phyloP scores from a whole-genome alignment of 2,797 vertebrate species.

The Chromobotia macracanthus region DNA sequence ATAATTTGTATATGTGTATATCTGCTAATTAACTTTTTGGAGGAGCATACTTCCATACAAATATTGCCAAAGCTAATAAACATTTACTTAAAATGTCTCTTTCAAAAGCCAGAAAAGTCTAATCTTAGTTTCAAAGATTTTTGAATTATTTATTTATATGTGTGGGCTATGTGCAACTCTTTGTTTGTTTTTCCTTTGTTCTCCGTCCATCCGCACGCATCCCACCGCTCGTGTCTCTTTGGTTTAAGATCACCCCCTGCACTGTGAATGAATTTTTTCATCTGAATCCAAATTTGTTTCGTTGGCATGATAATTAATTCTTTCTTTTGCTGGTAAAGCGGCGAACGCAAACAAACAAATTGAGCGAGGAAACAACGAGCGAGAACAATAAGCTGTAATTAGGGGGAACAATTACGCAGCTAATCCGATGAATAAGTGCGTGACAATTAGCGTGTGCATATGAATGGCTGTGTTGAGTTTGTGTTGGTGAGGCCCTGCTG shows the following conservation, averaged over 20 bases:
- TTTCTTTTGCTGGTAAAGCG: constrained; percentile 62
- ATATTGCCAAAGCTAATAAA: not conserved
- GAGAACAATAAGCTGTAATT: constrained; percentile 71
- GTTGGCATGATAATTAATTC: constrained; percentile 71
- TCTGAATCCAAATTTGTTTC: constrained; percentile 64
- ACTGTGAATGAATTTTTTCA: constrained; percentile 65
- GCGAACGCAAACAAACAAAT: constrained; percentile 74
- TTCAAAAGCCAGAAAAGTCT: not conserved
- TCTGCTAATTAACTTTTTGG: no score
- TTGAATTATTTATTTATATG: not conserved
- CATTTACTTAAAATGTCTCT: no score
- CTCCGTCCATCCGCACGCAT: constrained; percentile 5
- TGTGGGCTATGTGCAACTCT: not conserved
- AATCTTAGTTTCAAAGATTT: not conserved
- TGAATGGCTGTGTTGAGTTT: constrained; percentile 46
- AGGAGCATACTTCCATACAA: not conserved
- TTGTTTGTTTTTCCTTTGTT: constrained; percentile 15
- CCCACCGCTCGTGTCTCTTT: constrained; percentile 45
- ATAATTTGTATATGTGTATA: no score
- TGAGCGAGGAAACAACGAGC: constrained; percentile 73
- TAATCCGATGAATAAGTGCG: constrained; percentile 65
- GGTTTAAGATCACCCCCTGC: constrained; percentile 58
- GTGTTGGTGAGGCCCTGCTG: constrained; percentile 22
- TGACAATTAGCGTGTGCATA: constrained; percentile 67
- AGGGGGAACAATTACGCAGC: constrained; percentile 71